Percentiles rank a stretch among this genome's conserved stretches.
Conservation (phyloP, 2,113 vertebrate genomes). For the Synodontis membranacea region DNA sequence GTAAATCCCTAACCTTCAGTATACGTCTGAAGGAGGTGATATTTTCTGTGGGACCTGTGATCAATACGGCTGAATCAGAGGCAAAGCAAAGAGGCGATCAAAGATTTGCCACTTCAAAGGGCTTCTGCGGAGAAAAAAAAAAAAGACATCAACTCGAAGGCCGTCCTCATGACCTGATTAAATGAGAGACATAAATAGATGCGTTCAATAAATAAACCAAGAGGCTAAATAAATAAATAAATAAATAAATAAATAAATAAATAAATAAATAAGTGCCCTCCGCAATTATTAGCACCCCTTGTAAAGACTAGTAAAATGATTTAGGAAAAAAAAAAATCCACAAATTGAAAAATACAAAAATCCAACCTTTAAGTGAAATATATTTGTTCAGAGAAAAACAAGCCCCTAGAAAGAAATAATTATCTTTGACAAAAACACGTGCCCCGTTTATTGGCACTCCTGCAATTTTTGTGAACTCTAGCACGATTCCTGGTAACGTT, state of each 20-base stretch:
- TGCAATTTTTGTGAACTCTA: too few relatives aligned
- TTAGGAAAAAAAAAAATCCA: too few relatives aligned
- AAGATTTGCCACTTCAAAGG: slow-evolving; percentile 46
- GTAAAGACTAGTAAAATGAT: too few relatives aligned
- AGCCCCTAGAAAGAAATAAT: too few relatives aligned
- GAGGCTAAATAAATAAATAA: not conserved
- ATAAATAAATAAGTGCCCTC: not conserved
- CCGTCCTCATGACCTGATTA: slow-evolving; percentile 28
- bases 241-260: not conserved
- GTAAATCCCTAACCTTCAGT: slow-evolving; percentile 30
- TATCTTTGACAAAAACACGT: too few relatives aligned
- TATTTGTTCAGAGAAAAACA: too few relatives aligned
- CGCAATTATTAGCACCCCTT: too few relatives aligned
- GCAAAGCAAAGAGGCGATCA: slow-evolving; percentile 38
- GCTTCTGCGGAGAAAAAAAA: slow-evolving; percentile 23
- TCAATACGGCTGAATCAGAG: slow-evolving; percentile 40
- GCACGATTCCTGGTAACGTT: too few relatives aligned
- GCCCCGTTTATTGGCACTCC: too few relatives aligned
- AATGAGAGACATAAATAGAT: slow-evolving; percentile 13
- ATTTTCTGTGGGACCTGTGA: slow-evolving; percentile 25
- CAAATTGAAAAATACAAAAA: too few relatives aligned
- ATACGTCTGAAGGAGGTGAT: slow-evolving; percentile 20
- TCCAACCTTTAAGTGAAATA: too few relatives aligned
- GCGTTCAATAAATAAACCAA: slow-evolving; percentile 23
- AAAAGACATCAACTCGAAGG: slow-evolving; percentile 14